Conservation (phyloP, 2,113 vertebrate species). For the Leucopsar rothschildi region DNA sequence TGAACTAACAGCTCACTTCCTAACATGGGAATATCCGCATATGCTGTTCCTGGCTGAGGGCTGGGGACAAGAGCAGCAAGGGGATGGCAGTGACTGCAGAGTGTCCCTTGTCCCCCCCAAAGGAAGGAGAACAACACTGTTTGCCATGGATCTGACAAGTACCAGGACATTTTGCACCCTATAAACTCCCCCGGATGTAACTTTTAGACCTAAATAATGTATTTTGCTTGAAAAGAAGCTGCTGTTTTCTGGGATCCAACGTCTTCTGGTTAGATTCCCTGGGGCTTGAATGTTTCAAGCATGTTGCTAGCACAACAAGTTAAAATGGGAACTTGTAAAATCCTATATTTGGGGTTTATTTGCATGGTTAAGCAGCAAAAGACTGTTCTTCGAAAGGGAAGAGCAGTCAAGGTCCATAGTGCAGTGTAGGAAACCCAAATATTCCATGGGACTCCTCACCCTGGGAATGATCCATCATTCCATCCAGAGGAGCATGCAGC, state of each 20-base stretch:
- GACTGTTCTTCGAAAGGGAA: fast-evolving
- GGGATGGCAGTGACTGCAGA: not conserved
- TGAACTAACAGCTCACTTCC: not conserved
- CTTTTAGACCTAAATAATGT: not conserved
- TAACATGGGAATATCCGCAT: not conserved
- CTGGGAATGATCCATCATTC: not conserved
- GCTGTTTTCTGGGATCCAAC: not conserved
- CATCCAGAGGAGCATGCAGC: not conserved
- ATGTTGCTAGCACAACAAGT: not conserved
- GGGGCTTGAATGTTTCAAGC: not conserved
- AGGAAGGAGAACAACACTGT: not conserved
- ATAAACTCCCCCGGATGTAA: not conserved
- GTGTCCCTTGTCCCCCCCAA: not conserved
- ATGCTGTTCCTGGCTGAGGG: not conserved
- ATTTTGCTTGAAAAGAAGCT: not conserved
- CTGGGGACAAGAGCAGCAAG: not conserved
- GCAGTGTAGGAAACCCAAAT: not conserved
- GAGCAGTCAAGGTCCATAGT: fast-evolving
- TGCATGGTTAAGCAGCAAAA: not conserved
- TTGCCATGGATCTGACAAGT: not conserved
- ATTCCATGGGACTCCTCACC: not conserved
- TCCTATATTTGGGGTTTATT: not conserved
- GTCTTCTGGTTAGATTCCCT: not conserved
- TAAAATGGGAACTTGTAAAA: not conserved
- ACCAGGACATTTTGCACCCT: not conserved